Conservation (phyloP, 2,888 invertebrate genomes). For the Dryococelus australis region DNA sequence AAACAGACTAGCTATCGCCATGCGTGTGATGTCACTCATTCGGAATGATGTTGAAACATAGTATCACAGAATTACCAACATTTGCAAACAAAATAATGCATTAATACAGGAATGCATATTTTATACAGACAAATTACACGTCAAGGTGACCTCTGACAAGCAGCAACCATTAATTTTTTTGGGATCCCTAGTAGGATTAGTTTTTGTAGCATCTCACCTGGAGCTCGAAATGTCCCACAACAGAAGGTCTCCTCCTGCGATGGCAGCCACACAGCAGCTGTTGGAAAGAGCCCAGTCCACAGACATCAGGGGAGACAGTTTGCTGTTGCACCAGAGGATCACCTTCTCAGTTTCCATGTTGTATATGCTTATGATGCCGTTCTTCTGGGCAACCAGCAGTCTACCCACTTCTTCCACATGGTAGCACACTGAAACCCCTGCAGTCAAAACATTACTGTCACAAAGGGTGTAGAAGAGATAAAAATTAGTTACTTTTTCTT, state of each 20-base stretch:
- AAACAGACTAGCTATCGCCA: too few relatives aligned
- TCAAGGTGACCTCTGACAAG: too few relatives aligned
- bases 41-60: too few relatives aligned
- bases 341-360: conserved; percentile 72
- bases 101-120: too few relatives aligned
- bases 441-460: neutral
- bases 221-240: conserved; percentile 74
- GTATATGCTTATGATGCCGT: conserved; percentile 76
- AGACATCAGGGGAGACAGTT: conserved; percentile 65
- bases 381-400: conserved; percentile 77
- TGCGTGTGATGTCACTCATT: too few relatives aligned
- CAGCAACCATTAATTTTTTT: too few relatives aligned
- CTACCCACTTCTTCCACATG: conserved; percentile 74
- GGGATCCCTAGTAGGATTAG: too few relatives aligned
- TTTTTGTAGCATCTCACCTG: conserved; percentile 62
- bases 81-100: too few relatives aligned
- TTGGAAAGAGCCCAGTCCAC: conserved; percentile 76
- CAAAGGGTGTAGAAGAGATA: too few relatives aligned
- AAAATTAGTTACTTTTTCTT: too few relatives aligned
- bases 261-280: conserved; percentile 66
- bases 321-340: conserved; percentile 70
- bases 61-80: too few relatives aligned
- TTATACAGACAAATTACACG: too few relatives aligned
- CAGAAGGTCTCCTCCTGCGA: conserved; percentile 71
- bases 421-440: conserved; percentile 57